These are phyloP conservation scores for Marasmarcha lunaedactyla DNA, from an alignment of 2,888 invertebrate species.

Conservation along the genomic window DNA sequence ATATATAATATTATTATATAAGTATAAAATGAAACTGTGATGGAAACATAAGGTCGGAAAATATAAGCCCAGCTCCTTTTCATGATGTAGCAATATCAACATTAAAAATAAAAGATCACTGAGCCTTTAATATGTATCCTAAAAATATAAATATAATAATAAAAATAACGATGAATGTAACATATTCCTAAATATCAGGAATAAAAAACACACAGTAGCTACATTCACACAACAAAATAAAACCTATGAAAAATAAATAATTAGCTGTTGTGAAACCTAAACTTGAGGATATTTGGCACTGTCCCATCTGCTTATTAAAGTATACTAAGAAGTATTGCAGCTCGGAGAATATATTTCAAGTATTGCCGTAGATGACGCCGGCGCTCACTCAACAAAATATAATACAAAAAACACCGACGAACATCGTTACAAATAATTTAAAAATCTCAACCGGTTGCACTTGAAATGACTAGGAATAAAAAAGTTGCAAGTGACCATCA, in stretches of 20 bases:
- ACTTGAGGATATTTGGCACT: constrained; percentile 69
- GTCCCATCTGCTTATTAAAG: constrained; percentile 47
- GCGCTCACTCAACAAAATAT: constrained; percentile 42
- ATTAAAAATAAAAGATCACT: constrained; percentile 48
- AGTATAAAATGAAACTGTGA: too few relatives aligned
- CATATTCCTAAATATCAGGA: constrained; percentile 71
- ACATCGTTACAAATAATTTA: constrained; percentile 35
- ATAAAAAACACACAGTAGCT: constrained; percentile 64
- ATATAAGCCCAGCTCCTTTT: not conserved
- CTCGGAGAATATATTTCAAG: constrained; percentile 20
- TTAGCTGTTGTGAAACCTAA: constrained; percentile 45
- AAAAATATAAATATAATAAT: constrained; percentile 48
- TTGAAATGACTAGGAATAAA: constrained; percentile 68
- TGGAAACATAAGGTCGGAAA: not conserved
- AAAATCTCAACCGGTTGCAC: constrained; percentile 68
- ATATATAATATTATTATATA: too few relatives aligned
- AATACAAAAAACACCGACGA: constrained; percentile 43
- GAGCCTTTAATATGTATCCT: constrained; percentile 59
- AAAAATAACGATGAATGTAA: constrained; percentile 68
- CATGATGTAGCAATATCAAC: constrained; percentile 2
- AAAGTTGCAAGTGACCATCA: constrained; percentile 60
- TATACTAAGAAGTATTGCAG: constrained; percentile 37
- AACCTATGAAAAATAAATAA: constrained; percentile 40
- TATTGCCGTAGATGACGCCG: constrained; percentile 22
- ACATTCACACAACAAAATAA: constrained; percentile 57